A percentile compares a stretch with the other conserved stretches of the same genome.
Conservation (phyloP, 2,888 invertebrate genomes). For the Ornithoptera alexandrae region DNA sequence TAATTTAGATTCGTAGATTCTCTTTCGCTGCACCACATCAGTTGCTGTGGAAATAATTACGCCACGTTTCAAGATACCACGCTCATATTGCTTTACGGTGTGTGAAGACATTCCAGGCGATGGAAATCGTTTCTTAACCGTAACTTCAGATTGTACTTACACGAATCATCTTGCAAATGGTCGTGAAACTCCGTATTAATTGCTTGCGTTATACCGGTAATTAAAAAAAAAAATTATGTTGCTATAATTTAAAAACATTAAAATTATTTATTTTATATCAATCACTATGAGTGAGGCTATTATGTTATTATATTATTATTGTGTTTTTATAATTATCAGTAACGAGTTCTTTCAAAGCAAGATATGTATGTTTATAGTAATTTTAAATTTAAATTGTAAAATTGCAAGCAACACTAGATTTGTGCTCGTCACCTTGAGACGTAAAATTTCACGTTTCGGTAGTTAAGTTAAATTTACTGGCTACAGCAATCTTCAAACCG, state of each 20-base stretch:
- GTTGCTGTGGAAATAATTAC: slow-evolving; percentile 24
- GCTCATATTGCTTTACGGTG: slow-evolving; percentile 19
- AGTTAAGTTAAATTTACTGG: not conserved
- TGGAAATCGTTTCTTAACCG: slow-evolving; percentile 21
- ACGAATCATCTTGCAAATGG: not conserved
- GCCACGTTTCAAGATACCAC: slow-evolving; percentile 14
- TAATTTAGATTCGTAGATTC: slow-evolving; percentile 1
- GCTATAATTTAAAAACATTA: too few relatives aligned
- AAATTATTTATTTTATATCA: too few relatives aligned
- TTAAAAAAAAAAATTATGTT: not conserved
- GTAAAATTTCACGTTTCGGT: slow-evolving; percentile 2
- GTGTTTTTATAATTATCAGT: too few relatives aligned
- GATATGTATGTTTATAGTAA: too few relatives aligned
- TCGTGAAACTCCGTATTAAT: slow-evolving; percentile 4
- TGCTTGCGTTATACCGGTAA: not conserved
- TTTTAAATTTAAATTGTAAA: not conserved
- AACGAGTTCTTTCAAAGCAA: too few relatives aligned
- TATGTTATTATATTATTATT: too few relatives aligned
- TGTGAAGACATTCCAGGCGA: slow-evolving; percentile 13
- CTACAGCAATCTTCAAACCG: not conserved
- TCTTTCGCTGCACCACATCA: slow-evolving; percentile 3
- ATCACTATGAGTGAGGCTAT: too few relatives aligned
- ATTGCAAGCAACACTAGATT: not conserved
- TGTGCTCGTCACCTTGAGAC: slow-evolving; percentile 1
- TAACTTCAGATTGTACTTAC: slow-evolving; percentile 12